Conservation (phyloP, 2,797 vertebrate species). For the Anguilla pacifica region DNA sequence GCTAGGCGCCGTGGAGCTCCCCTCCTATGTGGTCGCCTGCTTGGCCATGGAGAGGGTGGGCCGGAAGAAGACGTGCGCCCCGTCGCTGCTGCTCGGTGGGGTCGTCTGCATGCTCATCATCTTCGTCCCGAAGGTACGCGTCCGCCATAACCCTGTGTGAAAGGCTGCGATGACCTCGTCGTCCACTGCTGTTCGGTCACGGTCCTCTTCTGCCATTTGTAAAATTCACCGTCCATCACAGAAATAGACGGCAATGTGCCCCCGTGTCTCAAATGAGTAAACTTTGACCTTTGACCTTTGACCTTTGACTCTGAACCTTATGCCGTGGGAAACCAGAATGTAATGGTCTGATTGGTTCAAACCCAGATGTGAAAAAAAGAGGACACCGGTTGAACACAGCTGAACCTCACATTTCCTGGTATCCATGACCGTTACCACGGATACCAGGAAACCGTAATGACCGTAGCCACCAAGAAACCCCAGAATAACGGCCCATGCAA, state of each 20-base stretch:
- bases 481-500: too few relatives aligned
- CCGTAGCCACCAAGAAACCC: too few relatives aligned
- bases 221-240: neutral
- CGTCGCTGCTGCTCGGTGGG: constrained; percentile 79
- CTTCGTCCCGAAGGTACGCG: constrained; percentile 77
- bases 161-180: neutral
- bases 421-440: too few relatives aligned
- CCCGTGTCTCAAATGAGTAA: neutral
- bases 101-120: constrained; percentile 81
- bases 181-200: neutral
- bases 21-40: constrained; percentile 85
- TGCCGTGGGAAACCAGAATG: neutral
- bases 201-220: neutral
- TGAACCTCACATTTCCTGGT: neutral
- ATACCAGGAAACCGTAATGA: too few relatives aligned
- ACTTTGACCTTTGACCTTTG: neutral
- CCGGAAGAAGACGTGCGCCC: constrained; percentile 82
- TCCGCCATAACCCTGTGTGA: neutral
- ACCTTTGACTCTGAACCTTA: neutral
- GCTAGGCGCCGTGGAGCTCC: constrained; percentile 88
- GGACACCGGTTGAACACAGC: neutral
- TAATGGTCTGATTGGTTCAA: neutral
- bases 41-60: constrained; percentile 85
- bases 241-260: neutral
- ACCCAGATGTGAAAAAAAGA: neutral